Base-by-base conservation (phyloP, 2,113 vertebrate genomes). In the mouse (Mus musculus) region DNA sequence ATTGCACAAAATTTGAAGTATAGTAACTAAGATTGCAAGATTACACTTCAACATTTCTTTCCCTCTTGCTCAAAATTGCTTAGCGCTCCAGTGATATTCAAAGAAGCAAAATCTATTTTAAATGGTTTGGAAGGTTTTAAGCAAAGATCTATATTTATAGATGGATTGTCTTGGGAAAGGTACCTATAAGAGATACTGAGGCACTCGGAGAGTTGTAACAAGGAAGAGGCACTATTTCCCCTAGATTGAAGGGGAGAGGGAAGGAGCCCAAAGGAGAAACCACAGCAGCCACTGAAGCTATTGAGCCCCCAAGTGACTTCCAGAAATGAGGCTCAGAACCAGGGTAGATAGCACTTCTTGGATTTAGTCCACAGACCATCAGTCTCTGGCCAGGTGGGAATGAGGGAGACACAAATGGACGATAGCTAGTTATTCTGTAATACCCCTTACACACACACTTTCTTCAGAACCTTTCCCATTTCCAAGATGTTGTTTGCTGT, bases 61-160 rank as follows among this genome's bases (percentile, higher is more conserved):
- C 4, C 39, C 42, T 52, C 63, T 97, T 49, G 49, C 49, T 88
- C 86, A 86, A 90, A 86, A 52, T 88, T 93, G 75, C 67, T 22
- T 81, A 75, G 56, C 9, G 52, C 1, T 30, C 24, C 4, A 36
- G 0, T 56, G 33, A n/a, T 39, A n/a, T 20, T 82, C 14, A 69
- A 73, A 67, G 39, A 93, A 78, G 28, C 26, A 89, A 77, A 87
- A 65, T 94, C 59, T 42, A 65, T 26, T 72, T 39, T n/a, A 59
- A 94, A 49, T n/a, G 42, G 26, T 42, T 88, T 11, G 24, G n/a
- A 91, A 94, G 19, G 26, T 33, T 81, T 87, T 86, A 86, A 78
- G 73, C 36, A 46, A 80, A 19, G 36, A 9, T 36, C 39, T 54
- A 17, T 49, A 14, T 89, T 84, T 72, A 28, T 69, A 73, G 90